These are phyloP conservation scores for Drosophila serrata DNA, from an alignment of 1,140 invertebrate species.

Conservation along the genomic window DNA sequence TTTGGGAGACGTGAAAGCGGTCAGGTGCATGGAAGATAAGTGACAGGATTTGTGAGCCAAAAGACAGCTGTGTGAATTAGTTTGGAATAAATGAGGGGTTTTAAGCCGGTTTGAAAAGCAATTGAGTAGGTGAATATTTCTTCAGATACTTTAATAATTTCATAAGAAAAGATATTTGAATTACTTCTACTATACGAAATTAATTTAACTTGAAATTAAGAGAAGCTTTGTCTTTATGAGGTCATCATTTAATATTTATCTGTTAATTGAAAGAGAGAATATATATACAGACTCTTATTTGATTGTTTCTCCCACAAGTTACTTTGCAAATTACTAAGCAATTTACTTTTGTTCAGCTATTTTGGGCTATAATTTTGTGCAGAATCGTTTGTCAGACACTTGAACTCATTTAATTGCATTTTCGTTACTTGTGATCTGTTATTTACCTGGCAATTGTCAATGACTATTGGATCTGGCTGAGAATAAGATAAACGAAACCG, in stretches of 20 bases:
- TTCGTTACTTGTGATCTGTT: constrained; percentile 38
- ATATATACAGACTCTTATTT: background rate
- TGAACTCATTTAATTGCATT: constrained; percentile 35
- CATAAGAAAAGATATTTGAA: background rate
- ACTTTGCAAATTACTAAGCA: constrained; percentile 4
- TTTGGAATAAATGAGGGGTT: background rate
- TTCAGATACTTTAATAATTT: background rate
- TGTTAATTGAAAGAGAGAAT: background rate
- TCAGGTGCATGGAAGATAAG: constrained; percentile 42
- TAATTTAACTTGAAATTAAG: background rate
- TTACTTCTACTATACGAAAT: background rate
- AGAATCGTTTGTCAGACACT: constrained; percentile 11
- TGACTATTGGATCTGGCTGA: background rate
- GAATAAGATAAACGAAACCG: constrained; percentile 45
- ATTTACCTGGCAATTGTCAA: constrained; percentile 33
- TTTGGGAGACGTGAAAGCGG: constrained; percentile 52
- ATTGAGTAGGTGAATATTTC: background rate
- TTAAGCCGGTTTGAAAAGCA: no score
- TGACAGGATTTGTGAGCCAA: constrained; percentile 34
- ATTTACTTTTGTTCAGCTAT: constrained; percentile 14
- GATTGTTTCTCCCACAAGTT: background rate
- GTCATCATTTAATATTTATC: background rate
- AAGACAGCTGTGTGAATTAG: constrained; percentile 22
- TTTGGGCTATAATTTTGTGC: constrained; percentile 23
- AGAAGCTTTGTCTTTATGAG: background rate